Percentiles rank a stretch among this genome's conserved stretches.
These are phyloP conservation scores for Gobiocypris rarus DNA, from an alignment of 2,113 vertebrate genomes.

Conservation along the genomic window DNA sequence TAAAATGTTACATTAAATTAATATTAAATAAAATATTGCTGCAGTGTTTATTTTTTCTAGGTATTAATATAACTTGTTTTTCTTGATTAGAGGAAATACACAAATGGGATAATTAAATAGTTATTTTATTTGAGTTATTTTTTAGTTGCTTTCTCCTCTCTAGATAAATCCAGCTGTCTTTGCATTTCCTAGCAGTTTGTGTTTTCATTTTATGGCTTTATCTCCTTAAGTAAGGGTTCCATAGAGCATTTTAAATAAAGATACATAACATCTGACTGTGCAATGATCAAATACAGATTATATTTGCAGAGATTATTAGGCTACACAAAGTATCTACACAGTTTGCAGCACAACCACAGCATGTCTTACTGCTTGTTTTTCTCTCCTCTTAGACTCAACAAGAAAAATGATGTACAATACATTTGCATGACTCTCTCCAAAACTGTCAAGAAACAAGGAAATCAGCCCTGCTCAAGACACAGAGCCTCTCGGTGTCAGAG, in stretches of 20 bases:
- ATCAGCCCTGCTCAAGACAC: constrained; percentile 64
- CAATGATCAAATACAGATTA: background rate
- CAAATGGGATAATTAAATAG: background rate
- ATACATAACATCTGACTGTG: background rate
- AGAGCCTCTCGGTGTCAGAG: constrained; percentile 55
- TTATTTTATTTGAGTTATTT: background rate
- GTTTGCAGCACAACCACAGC: background rate
- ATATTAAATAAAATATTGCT: no score
- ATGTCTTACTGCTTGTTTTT: constrained; percentile 26
- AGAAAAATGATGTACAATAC: constrained; percentile 44
- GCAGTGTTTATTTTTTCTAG: background rate
- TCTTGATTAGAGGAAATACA: background rate
- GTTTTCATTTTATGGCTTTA: background rate
- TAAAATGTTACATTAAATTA: no score
- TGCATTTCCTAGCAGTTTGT: background rate
- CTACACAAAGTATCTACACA: constrained; percentile 1
- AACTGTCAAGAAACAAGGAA: constrained; percentile 73
- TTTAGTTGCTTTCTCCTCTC: background rate
- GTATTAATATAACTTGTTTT: background rate
- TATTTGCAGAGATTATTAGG: constrained; percentile 11
- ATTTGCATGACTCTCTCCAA: constrained; percentile 69
- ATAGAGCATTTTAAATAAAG: background rate
- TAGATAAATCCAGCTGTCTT: background rate
- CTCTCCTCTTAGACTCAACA: constrained; percentile 37
- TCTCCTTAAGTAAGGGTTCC: background rate